Percentiles rank a stretch among this genome's conserved stretches.
phyloP scores from a whole-genome alignment of 2,797 vertebrate genomes.

The Sebastes dallii region DNA sequence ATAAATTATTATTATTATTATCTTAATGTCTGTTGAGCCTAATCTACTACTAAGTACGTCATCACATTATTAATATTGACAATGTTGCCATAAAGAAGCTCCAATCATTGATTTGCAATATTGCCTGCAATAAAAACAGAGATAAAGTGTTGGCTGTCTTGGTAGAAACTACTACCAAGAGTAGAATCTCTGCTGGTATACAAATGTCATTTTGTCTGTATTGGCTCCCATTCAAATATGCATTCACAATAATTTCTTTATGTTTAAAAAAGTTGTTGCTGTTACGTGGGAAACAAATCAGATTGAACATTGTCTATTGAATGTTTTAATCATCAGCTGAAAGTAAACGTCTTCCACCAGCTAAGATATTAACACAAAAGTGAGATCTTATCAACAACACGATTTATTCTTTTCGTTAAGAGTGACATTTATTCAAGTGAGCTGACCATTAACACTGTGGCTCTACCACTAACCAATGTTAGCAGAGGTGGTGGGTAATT shows the following conservation, averaged over 20 bases:
- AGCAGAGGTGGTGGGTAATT: neutral
- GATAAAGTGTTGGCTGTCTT: neutral
- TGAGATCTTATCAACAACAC: neutral
- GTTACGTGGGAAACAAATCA: neutral
- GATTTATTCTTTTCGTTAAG: neutral
- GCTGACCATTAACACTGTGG: neutral
- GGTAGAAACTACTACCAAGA: neutral
- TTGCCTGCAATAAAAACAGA: neutral
- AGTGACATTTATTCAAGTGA: neutral
- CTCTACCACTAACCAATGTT: neutral
- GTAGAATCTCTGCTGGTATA: neutral
- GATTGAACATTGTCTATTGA: neutral
- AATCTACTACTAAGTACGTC: neutral
- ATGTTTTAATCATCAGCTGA: neutral
- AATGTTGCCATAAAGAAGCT: neutral
- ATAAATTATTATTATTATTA: no score
- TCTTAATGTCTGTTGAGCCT: neutral
- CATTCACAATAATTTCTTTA: neutral
- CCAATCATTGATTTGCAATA: neutral
- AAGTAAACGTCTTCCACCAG: neutral
- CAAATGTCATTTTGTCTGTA: neutral
- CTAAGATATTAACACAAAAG: neutral
- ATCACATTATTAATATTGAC: neutral
- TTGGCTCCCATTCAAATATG: neutral
- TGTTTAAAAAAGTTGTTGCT: neutral